Percentiles rank a stretch among this genome's conserved stretches.
phyloP scores from a whole-genome alignment of 2,888 invertebrate species.

The Eupeodes luniger region DNA sequence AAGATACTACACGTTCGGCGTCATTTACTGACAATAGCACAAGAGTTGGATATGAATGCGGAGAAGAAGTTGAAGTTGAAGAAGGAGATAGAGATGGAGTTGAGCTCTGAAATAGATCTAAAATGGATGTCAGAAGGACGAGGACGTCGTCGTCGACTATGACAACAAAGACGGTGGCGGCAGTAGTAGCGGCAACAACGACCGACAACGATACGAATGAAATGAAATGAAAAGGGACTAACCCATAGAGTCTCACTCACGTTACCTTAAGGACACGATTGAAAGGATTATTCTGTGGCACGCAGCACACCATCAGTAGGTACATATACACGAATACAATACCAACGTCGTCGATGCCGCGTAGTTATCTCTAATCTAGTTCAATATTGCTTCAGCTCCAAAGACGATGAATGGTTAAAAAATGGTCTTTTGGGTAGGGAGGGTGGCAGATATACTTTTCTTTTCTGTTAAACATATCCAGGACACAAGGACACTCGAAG shows the following conservation, averaged over 20 bases:
- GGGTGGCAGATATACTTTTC: slow-evolving; percentile 29
- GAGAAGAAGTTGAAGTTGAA: not conserved
- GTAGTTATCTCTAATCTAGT: slow-evolving; percentile 65
- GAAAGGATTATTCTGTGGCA: slow-evolving; percentile 50
- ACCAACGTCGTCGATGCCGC: not conserved
- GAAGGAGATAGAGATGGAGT: not conserved
- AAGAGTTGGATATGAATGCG: not conserved
- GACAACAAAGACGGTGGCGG: not conserved
- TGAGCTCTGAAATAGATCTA: slow-evolving; percentile 26
- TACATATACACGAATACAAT: too few relatives aligned
- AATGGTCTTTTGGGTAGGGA: not conserved
- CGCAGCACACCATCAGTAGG: slow-evolving; percentile 19
- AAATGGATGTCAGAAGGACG: slow-evolving; percentile 41
- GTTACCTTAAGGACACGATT: slow-evolving; percentile 54
- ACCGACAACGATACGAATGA: not conserved
- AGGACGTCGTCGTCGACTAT: not conserved
- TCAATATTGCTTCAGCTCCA: slow-evolving; percentile 54
- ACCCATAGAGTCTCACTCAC: not conserved
- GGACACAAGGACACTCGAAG: slow-evolving; percentile 28
- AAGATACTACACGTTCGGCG: slow-evolving; percentile 54
- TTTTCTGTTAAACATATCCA: slow-evolving; percentile 16
- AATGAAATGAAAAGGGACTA: slow-evolving; percentile 43
- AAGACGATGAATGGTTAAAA: slow-evolving; percentile 19
- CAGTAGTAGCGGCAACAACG: too few relatives aligned
- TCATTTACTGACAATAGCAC: slow-evolving; percentile 47